Conservation (phyloP, 2,797 vertebrate genomes). For the Cyprinodon diabolis region DNA sequence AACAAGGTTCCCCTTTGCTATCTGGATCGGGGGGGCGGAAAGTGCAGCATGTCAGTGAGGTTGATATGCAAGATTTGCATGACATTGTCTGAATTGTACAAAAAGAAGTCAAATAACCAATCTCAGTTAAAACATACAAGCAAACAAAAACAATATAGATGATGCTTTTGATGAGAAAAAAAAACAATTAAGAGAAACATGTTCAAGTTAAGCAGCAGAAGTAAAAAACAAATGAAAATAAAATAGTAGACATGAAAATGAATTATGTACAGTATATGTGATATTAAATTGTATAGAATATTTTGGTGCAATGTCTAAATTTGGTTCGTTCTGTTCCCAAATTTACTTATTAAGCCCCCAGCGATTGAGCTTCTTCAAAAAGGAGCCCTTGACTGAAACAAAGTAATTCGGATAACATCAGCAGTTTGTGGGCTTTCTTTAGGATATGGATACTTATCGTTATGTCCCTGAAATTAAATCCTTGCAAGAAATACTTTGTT, state of each 20-base stretch:
- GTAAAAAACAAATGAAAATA: no score
- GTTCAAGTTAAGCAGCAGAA: no score
- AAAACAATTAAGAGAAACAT: not conserved
- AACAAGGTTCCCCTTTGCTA: not conserved
- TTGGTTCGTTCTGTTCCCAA: not conserved
- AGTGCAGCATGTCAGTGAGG: not conserved
- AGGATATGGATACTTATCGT: no score
- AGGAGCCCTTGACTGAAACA: no score
- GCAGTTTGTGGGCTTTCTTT: no score
- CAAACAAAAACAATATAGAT: not conserved
- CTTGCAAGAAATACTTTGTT: no score
- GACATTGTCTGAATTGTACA: not conserved
- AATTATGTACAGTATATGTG: no score
- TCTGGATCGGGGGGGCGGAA: not conserved
- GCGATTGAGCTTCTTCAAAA: no score
- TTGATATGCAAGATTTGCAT: not conserved
- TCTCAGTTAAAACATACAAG: not conserved
- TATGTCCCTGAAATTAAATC: no score
- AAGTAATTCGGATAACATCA: no score
- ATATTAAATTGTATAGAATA: not conserved
- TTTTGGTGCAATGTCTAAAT: not conserved
- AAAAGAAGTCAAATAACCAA: not conserved
- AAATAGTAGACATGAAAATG: no score
- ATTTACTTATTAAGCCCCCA: not conserved
- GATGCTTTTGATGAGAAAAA: not conserved